Base-by-base conservation (phyloP, 2,888 invertebrate genomes). In the Thysanoteuthis rhombus region DNA sequence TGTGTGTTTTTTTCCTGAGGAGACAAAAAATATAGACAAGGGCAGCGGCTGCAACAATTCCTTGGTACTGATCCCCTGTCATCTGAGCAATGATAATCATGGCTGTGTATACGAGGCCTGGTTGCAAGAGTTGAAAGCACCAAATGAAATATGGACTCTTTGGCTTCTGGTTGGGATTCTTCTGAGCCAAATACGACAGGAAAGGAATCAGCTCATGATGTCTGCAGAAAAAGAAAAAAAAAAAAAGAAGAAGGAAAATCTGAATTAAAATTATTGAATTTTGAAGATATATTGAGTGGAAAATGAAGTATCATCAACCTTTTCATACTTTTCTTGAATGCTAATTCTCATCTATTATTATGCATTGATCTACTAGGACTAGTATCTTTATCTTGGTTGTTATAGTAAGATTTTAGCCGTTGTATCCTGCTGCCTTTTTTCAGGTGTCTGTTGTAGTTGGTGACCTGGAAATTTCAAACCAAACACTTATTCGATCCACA, bases 81-180 rank as follows among this genome's bases (percentile, higher is more conserved):
- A 94, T 93, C 28, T 93, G 93, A 2, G 95, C 94, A 28, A 95
- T 45, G 32, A 95, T 28, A 10, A 95, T 92, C 32, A 95, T 93
- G 1, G 94, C 75, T 22, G 94, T 93, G 93, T 95, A 96, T 10
- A 95, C 91, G 0, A 95, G 36, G 12, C 94, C 92, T 19, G 97
- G 96, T 94, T 95, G 94, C 16, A 96, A 42, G 32, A 96, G 95
- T 52, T 95, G 94, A 94, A 95, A 95, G 94, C 96, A 96, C 96
- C 96, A 97, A 32, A 94, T 90, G n/a, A 94, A 93, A 36, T 94
- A 93, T 22, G 96, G 96, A 40, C 95, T 95, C 36, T 39, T 58
- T 10, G 94, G 94, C 28, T 93, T 93, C 39, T 58, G 47, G 38
- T 75, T 75, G 36, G 28, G 89, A 45, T 90, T 89, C 28, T 92